phyloP scores from a whole-genome alignment of 2,888 invertebrate species.

The Drosophila anomalata region DNA sequence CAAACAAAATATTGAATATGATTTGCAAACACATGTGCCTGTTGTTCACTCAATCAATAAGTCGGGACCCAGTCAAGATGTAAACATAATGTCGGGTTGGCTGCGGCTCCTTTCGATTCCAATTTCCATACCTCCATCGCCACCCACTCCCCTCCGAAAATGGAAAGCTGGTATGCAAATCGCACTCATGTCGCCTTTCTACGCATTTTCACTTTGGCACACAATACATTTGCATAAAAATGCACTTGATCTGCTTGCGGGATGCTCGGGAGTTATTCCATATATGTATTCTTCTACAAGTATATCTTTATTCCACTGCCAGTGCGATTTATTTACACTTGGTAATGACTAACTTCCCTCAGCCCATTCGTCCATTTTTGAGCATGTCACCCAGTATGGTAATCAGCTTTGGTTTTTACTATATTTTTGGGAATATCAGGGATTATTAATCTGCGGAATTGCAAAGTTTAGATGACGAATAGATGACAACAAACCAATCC shows the following conservation, averaged over 20 bases:
- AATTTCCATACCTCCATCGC: conserved; percentile 1
- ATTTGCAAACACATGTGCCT: conserved; percentile 69
- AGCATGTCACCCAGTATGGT: conserved; percentile 60
- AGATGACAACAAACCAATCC: too few relatives aligned
- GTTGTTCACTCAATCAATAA: conserved; percentile 49
- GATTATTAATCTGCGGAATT: too few relatives aligned
- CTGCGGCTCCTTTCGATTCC: conserved; percentile 11
- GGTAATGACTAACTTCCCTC: conserved; percentile 23
- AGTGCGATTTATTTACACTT: conserved; percentile 63
- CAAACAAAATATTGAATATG: conserved; percentile 79
- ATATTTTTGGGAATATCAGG: too few relatives aligned
- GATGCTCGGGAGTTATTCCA: neutral
- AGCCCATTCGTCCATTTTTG: conserved; percentile 7
- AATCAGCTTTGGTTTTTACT: conserved; percentile 62
- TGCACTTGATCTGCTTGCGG: conserved; percentile 68
- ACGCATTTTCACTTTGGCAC: conserved; percentile 68
- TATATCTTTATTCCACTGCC: conserved; percentile 54
- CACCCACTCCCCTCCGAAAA: conserved; percentile 7
- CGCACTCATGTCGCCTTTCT: conserved; percentile 49
- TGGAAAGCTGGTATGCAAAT: conserved; percentile 71
- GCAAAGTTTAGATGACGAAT: too few relatives aligned
- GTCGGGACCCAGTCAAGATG: conserved; percentile 17
- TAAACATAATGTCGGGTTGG: conserved; percentile 16
- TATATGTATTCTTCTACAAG: conserved; percentile 6
- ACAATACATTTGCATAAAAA: conserved; percentile 72